Base-by-base conservation (phyloP, 2,888 invertebrate genomes). In the Neoascia interrupta region DNA sequence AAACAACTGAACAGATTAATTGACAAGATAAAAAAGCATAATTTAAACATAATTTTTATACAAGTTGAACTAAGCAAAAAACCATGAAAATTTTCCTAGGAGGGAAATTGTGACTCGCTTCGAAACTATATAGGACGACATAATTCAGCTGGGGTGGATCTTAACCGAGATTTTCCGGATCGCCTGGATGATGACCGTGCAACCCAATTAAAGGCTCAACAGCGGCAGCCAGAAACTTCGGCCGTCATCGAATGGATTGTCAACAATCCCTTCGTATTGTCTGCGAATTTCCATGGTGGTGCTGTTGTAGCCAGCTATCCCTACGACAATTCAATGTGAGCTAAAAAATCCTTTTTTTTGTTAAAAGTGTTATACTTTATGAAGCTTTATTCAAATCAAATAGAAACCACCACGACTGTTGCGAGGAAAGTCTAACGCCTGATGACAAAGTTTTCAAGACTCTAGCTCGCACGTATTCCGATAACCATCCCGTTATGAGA, bases 241-340 rank as follows among this genome's bases (percentile, higher is more conserved):
- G 96, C 96, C 2, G 90, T 97, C 83, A 97, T 97, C 91, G 92
- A 93, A 37, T 98, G 97, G 97, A 94, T 98, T 41, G 90, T 93
- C 60, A 91, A 92, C 8, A 93, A 94, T 84, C 96, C 96, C 60
- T 98, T 98, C 87, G 97, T 97, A 26, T 90, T 98, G 49, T 98
- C 97, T 0, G 97, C 95, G 1, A 98, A 98, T 88, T 91, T 98
- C 49, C 98, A 98, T 87, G 98, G 97, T n/a, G 98, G 98, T 1
- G 97, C 98, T 28, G 91, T 99, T 0, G 99, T 99, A 1, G 98
- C 98, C 54, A 99, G 98, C 88, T 99, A 98, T 89, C 99, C 99
- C 0, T 99, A 92, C 85, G 98, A 97, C 88, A 94, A 96, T 87
- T 93, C 94, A 11, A 91, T 91, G 95, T 95, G 90, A 89, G 88